Evolutionary conservation across 2,888 invertebrate species (phyloP), one percentile per base, ranked within the genome.

Genomic region (Oxystoma pomonae): DNA sequence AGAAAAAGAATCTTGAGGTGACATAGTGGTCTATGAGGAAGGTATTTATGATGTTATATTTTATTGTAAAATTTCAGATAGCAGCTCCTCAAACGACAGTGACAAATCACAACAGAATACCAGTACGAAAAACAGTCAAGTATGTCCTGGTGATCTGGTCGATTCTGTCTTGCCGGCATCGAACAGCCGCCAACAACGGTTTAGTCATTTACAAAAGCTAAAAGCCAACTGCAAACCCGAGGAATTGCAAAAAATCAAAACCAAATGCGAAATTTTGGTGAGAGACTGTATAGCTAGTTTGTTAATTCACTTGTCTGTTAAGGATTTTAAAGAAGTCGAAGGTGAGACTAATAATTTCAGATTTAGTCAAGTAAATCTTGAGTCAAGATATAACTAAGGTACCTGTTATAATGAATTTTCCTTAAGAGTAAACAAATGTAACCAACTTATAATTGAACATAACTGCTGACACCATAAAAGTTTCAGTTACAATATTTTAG

Each of bases 301-400:
- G 65, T 80, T 94, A 62, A 83, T 92, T 61, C 90, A 92, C 78
- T 83, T 94, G 68, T 90, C 91, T 16, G 85, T 90, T 69, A 90
- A 92, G 76, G 90, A 92, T 76, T 94, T 93, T 79, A 90, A 88
- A 74, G 92, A 92, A 80, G 87, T 94, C 74, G 93, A 93, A 87
- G 92, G 93, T 92, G 79, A 65, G n/a, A n/a, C n/a, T n/a, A n/a
- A n/a, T n/a, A n/a, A n/a, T n/a, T n/a, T n/a, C n/a, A n/a, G 59
- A n/a, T 19, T n/a, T n/a, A n/a, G n/a, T n/a, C n/a, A n/a, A n/a
- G n/a, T n/a, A n/a, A n/a, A n/a, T n/a, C n/a, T n/a, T n/a, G n/a
- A n/a, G n/a, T n/a, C n/a, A n/a, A n/a, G n/a, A n/a, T n/a, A n/a
- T n/a, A n/a, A n/a, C n/a, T n/a, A n/a, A n/a, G n/a, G n/a, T n/a